These are phyloP conservation scores for Thumatha senex DNA, from an alignment of 2,888 invertebrate species.

Conservation along the genomic window DNA sequence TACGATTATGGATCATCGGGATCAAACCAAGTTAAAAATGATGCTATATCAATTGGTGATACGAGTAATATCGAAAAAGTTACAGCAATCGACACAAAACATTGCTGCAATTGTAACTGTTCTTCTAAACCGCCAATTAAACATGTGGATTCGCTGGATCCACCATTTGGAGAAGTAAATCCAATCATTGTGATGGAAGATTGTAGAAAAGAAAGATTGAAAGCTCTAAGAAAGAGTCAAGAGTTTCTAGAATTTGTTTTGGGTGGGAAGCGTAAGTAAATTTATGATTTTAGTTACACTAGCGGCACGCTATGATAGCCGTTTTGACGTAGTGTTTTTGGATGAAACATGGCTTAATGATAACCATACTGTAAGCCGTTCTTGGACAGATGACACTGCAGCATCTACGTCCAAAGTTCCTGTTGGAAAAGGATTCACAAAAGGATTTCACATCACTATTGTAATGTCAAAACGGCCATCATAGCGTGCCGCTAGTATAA, in stretches of 20 bases:
- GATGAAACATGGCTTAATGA: too few species aligned
- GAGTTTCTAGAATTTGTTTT: slow-evolving; percentile 18
- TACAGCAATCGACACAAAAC: background rate
- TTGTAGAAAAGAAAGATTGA: slow-evolving; percentile 45
- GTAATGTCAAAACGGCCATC: too few species aligned
- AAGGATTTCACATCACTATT: too few species aligned
- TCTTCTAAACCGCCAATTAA: background rate
- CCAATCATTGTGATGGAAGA: slow-evolving; percentile 39
- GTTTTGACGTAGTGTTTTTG: too few species aligned
- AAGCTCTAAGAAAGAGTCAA: slow-evolving; percentile 12
- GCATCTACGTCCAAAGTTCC: too few species aligned
- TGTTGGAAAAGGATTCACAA: too few species aligned
- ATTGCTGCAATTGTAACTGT: background rate
- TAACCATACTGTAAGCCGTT: too few species aligned
- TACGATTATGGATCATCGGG: background rate
- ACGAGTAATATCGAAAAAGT: background rate
- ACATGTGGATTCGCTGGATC: background rate
- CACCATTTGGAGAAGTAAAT: slow-evolving; percentile 8
- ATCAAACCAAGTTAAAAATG: background rate
- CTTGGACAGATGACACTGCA: too few species aligned
- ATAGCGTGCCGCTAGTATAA: too few species aligned
- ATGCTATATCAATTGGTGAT: background rate
- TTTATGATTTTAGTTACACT: too few species aligned
- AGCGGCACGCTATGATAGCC: too few species aligned
- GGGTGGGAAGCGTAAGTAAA: background rate